Evolutionary conservation across 1,140 invertebrate genomes (phyloP).

Genomic region (Trichogramma pretiosum): DNA sequence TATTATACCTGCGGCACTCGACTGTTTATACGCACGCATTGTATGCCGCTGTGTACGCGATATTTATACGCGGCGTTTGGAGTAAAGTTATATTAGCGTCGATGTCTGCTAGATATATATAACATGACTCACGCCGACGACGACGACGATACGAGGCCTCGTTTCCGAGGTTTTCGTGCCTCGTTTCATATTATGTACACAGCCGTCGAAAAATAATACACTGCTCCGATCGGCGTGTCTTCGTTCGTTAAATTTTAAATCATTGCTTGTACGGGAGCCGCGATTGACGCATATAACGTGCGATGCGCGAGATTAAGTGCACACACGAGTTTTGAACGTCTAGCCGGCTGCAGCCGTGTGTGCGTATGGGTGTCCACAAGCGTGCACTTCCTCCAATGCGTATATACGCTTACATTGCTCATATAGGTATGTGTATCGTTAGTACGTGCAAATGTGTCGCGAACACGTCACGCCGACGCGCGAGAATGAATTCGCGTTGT

Average conservation of each 20-base stretch:
- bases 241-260: neutral
- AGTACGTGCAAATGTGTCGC: too few relatives aligned
- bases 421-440: too few relatives aligned
- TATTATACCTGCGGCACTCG: too few relatives aligned
- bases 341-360: too few relatives aligned
- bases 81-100: neutral
- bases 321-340: neutral
- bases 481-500: too few relatives aligned
- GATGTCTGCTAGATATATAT: neutral
- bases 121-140: neutral
- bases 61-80: neutral
- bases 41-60: neutral
- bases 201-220: neutral
- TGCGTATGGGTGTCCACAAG: too few relatives aligned
- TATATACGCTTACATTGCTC: too few relatives aligned
- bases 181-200: neutral
- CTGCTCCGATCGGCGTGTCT: neutral
- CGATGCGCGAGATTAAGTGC: neutral
- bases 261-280: neutral
- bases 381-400: too few relatives aligned
- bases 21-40: neutral
- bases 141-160: neutral
- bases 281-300: neutral
- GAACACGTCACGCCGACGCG: too few relatives aligned
- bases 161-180: neutral